phyloP scores from a whole-genome alignment of 2,888 invertebrate genomes.

The Melieria picta region DNA sequence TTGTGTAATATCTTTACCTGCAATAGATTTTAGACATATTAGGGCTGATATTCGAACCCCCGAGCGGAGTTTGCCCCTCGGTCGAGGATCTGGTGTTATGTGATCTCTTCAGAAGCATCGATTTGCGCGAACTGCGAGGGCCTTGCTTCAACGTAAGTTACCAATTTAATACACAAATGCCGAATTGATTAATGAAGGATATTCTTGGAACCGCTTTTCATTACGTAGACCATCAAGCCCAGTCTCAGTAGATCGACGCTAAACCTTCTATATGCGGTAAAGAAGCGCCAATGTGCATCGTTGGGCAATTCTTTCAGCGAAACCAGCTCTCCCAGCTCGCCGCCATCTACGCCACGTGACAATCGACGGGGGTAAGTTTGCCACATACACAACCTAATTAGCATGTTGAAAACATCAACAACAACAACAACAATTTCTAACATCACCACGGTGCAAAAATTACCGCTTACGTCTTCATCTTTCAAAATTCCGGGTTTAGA shows the following conservation, averaged over 20 bases:
- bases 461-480: no score
- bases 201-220: neutral
- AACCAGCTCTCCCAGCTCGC: slow-evolving; percentile 66
- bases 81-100: slow-evolving; percentile 84
- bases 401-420: no score
- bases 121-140: slow-evolving; percentile 87
- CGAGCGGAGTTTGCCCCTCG: slow-evolving; percentile 74
- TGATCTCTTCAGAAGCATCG: slow-evolving; percentile 88
- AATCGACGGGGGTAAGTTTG: slow-evolving; percentile 64
- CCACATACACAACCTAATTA: neutral
- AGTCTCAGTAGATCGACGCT: slow-evolving; percentile 65
- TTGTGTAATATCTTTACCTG: neutral
- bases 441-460: no score
- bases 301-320: slow-evolving; percentile 65
- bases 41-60: slow-evolving; percentile 79
- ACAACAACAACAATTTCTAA: no score
- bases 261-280: slow-evolving; percentile 65
- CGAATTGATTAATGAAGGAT: neutral
- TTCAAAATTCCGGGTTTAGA: no score
- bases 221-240: slow-evolving; percentile 64
- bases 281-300: slow-evolving; percentile 65
- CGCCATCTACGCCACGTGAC: slow-evolving; percentile 66
- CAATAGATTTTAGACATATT: slow-evolving; percentile 80
- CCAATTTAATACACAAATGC: neutral
- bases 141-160: slow-evolving; percentile 78